A percentile compares a stretch with the other conserved stretches of the same genome.
These are phyloP conservation scores for Sebastes schlegelii DNA, from an alignment of 2,113 vertebrate genomes.

Conservation along the genomic window DNA sequence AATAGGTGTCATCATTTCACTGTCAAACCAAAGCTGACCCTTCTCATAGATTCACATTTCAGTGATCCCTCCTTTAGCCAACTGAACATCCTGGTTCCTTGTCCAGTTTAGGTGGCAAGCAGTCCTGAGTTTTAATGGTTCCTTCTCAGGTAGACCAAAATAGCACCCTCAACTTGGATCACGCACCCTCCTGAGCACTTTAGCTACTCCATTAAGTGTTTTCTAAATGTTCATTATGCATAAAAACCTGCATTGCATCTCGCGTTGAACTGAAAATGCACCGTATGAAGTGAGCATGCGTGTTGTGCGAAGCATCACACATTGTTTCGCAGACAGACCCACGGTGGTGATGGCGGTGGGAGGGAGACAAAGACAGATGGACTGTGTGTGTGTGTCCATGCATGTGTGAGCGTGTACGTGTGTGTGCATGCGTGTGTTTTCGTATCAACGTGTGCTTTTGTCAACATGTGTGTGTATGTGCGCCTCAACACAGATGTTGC, in stretches of 20 bases:
- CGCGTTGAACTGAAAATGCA: not conserved
- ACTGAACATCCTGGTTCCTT: conserved; percentile 15
- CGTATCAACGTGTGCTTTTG: conserved; percentile 29
- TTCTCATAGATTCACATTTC: not conserved
- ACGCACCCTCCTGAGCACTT: not conserved
- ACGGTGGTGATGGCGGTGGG: conserved; percentile 46
- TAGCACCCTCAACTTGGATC: not conserved
- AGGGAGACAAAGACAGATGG: conserved; percentile 68
- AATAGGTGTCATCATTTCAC: conserved; percentile 57
- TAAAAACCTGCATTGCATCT: not conserved
- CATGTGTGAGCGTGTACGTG: conserved; percentile 12
- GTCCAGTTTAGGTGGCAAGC: conserved; percentile 3
- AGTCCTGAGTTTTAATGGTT: not conserved
- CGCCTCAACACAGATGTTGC: conserved; percentile 59
- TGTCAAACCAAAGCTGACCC: conserved; percentile 16
- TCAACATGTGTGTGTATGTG: conserved; percentile 51
- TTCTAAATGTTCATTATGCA: not conserved
- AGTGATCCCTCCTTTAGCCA: not conserved
- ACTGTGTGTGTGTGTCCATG: conserved; percentile 19
- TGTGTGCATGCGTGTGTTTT: conserved; percentile 30
- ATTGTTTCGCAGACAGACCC: conserved; percentile 65
- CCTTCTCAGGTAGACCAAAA: not conserved
- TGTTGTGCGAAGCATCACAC: conserved; percentile 46
- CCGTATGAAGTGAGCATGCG: conserved; percentile 49
- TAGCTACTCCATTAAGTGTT: not conserved